phyloP scores from a whole-genome alignment of 2,888 invertebrate genomes.

The Cryptosula pallasiana region DNA sequence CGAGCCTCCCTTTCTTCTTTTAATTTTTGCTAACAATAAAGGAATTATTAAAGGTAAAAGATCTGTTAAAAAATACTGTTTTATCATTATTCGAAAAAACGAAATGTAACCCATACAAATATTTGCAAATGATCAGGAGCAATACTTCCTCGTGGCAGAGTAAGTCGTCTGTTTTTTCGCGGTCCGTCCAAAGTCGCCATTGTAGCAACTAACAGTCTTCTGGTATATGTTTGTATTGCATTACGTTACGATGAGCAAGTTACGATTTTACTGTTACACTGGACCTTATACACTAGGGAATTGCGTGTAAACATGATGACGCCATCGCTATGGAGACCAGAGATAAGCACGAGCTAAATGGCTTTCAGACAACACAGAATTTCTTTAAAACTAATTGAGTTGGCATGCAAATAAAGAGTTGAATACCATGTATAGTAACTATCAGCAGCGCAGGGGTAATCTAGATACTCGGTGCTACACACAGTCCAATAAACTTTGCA shows the following conservation, averaged over 20 bases:
- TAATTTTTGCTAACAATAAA: conserved; percentile 47
- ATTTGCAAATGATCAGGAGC: conserved; percentile 8
- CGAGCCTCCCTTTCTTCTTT: conserved; percentile 53
- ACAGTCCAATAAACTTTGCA: too few species aligned
- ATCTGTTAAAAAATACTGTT: too few species aligned
- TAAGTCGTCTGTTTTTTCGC: neutral
- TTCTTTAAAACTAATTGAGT: neutral
- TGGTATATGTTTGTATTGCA: neutral
- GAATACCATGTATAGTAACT: neutral
- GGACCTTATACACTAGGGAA: neutral
- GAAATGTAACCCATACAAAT: conserved; percentile 7
- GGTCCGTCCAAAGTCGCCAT: neutral
- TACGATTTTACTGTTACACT: neutral
- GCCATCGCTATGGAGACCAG: neutral
- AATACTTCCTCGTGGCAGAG: neutral
- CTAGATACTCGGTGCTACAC: too few species aligned
- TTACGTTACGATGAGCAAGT: neutral
- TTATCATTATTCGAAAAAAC: too few species aligned
- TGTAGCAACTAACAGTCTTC: too few species aligned
- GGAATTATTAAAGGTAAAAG: neutral
- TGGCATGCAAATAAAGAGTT: neutral
- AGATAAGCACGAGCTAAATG: neutral
- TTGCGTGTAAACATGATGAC: neutral
- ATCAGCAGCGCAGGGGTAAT: neutral
- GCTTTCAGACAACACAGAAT: neutral